A percentile compares a stretch with the other conserved stretches of the same genome.
Conservation (phyloP, 2,888 invertebrate genomes). For the Sussaba pulchella region DNA sequence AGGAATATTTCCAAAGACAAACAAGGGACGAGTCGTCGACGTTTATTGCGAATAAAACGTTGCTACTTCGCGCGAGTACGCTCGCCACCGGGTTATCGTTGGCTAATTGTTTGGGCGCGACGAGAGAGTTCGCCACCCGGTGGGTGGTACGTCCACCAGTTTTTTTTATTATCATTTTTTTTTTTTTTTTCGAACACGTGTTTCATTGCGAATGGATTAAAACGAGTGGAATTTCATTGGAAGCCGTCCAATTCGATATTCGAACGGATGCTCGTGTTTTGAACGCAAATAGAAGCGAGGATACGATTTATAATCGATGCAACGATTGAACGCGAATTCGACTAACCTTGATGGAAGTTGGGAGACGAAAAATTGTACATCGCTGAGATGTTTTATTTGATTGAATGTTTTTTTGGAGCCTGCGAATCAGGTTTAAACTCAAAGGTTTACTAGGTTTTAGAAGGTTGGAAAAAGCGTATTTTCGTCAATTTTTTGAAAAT, state of each 20-base stretch:
- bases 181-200: neutral
- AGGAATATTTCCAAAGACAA: conserved; percentile 64
- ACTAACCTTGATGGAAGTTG: too few relatives aligned
- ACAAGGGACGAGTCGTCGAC: conserved; percentile 40
- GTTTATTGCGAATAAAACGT: conserved; percentile 25
- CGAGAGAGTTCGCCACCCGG: neutral
- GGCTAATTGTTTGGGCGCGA: conserved; percentile 60
- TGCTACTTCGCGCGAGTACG: neutral
- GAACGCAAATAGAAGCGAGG: neutral
- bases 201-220: conserved; percentile 35
- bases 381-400: too few relatives aligned
- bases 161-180: conserved; percentile 1
- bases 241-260: conserved; percentile 21
- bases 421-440: too few relatives aligned
- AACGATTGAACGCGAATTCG: too few relatives aligned
- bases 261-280: neutral
- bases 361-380: neutral
- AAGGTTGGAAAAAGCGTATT: too few relatives aligned
- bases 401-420: too few relatives aligned
- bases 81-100: conserved; percentile 40
- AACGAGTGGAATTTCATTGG: conserved; percentile 15
- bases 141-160: neutral
- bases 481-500: too few relatives aligned
- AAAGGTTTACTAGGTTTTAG: too few relatives aligned
- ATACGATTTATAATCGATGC: too few relatives aligned